These are phyloP conservation scores for Pyralis farinalis DNA, from an alignment of 2,888 invertebrate genomes.

Conservation along the genomic window DNA sequence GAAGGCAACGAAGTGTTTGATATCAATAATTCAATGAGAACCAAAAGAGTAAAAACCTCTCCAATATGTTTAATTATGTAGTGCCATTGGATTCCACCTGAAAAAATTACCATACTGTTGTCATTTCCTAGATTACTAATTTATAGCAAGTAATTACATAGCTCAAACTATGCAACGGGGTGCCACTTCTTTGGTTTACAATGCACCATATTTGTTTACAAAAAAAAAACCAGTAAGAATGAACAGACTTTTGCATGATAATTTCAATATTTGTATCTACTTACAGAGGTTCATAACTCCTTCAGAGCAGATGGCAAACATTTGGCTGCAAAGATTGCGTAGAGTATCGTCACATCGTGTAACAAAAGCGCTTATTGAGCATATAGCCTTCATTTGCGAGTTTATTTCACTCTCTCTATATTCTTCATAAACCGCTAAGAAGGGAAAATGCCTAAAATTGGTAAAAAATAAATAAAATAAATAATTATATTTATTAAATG, in stretches of 20 bases:
- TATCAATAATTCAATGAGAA: constrained; percentile 84
- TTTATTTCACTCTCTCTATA: constrained; percentile 72
- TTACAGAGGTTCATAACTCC: constrained; percentile 67
- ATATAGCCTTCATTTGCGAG: constrained; percentile 81
- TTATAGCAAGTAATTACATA: too few relatives aligned
- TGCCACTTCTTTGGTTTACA: too few relatives aligned
- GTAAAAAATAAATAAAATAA: neutral
- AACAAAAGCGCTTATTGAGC: constrained; percentile 84
- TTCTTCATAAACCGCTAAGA: constrained; percentile 85
- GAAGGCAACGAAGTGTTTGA: constrained; percentile 51
- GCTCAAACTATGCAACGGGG: too few relatives aligned
- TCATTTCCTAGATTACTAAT: too few relatives aligned
- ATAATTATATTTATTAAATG: too few relatives aligned
- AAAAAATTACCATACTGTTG: constrained; percentile 21
- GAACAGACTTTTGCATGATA: too few relatives aligned
- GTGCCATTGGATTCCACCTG: constrained; percentile 71
- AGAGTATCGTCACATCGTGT: constrained; percentile 86
- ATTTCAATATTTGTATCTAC: too few relatives aligned
- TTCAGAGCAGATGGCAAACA: constrained; percentile 84
- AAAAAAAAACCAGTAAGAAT: too few relatives aligned
- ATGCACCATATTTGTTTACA: too few relatives aligned
- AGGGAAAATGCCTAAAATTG: constrained; percentile 73
- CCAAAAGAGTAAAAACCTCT: constrained; percentile 84
- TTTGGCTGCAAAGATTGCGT: constrained; percentile 86
- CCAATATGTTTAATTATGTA: constrained; percentile 80